Evolutionary conservation across 2,113 vertebrate species (phyloP).

Genomic region (Agelaius phoeniceus): DNA sequence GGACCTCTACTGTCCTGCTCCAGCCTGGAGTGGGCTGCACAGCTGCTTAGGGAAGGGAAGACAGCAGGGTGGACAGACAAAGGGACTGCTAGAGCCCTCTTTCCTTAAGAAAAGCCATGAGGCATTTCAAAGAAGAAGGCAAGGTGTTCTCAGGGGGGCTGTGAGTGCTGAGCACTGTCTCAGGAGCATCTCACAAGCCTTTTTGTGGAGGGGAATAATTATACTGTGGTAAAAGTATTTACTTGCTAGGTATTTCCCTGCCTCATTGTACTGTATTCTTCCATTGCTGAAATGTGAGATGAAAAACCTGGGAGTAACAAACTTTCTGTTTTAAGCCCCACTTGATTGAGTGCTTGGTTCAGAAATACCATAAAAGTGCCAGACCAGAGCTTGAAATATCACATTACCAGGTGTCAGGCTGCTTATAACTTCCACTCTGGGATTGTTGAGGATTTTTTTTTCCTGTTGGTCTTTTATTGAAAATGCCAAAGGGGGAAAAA

Average conservation of each 20-base stretch:
- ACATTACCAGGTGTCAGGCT: constrained; percentile 41
- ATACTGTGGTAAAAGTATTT: background rate
- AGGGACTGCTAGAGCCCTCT: background rate
- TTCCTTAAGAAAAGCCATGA: background rate
- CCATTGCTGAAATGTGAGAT: background rate
- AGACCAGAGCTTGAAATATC: constrained; percentile 35
- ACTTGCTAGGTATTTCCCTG: background rate
- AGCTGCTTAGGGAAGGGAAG: background rate
- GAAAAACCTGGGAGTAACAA: constrained; percentile 17
- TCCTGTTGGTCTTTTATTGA: constrained; percentile 25
- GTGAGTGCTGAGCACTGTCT: background rate
- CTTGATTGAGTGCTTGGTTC: constrained; percentile 36
- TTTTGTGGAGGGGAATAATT: background rate
- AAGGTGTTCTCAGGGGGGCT: background rate
- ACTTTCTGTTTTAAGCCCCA: background rate
- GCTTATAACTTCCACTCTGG: constrained; percentile 25
- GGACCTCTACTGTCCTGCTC: background rate
- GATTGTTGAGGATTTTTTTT: background rate
- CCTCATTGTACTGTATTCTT: background rate
- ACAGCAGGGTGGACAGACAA: background rate
- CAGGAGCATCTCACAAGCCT: background rate
- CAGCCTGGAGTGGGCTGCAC: background rate
- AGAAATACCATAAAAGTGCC: constrained; percentile 41
- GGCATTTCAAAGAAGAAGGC: background rate
- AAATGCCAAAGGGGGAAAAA: constrained; percentile 41